A percentile compares a stretch with the other conserved stretches of the same genome.
These are phyloP conservation scores for Toxotes jaculatrix DNA, from an alignment of 2,113 vertebrate genomes.

Conservation along the genomic window DNA sequence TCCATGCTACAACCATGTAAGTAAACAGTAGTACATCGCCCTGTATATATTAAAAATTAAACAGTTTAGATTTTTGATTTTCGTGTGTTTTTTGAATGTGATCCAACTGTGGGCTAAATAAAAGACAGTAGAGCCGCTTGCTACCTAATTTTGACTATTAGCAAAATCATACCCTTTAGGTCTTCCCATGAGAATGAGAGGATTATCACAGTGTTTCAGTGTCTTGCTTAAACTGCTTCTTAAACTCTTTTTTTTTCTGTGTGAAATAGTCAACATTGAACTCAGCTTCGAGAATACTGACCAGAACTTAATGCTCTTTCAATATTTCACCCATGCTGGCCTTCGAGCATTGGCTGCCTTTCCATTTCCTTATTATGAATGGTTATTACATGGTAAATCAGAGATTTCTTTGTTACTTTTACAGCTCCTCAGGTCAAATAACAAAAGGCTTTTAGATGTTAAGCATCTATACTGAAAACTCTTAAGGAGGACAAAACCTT, in stretches of 20 bases:
- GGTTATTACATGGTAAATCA: background rate
- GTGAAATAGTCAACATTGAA: background rate
- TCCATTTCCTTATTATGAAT: background rate
- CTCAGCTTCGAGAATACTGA: constrained; percentile 1
- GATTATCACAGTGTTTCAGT: background rate
- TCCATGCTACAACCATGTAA: background rate
- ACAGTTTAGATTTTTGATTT: background rate
- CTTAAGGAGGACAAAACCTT: background rate
- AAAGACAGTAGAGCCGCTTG: background rate
- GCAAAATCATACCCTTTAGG: background rate
- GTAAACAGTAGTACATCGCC: background rate
- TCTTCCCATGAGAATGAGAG: background rate
- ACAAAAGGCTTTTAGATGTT: background rate
- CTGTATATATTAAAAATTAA: background rate
- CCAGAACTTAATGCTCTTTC: background rate
- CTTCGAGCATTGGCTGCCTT: background rate
- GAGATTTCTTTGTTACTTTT: background rate
- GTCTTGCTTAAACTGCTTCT: background rate
- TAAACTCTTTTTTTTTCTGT: background rate
- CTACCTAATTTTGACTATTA: background rate
- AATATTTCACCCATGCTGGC: background rate
- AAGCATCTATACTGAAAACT: background rate
- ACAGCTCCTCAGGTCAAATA: background rate
- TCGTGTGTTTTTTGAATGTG: no score
- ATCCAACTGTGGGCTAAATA: no score